Percentiles rank a stretch among this genome's conserved stretches.
phyloP scores from a whole-genome alignment of 2,888 invertebrate genomes.

The Acleris sparsana region DNA sequence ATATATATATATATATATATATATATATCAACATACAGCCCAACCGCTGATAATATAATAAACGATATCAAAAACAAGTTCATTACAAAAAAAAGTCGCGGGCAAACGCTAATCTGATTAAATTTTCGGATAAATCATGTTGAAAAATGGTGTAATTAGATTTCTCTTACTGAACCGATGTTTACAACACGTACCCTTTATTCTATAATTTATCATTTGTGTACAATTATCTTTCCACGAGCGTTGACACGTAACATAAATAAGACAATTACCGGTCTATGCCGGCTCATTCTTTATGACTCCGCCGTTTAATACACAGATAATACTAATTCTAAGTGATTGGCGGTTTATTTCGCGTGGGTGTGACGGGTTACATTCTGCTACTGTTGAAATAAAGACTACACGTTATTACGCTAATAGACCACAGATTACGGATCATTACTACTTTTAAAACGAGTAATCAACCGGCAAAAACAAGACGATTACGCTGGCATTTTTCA shows the following conservation, averaged over 20 bases:
- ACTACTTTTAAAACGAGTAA: conserved; percentile 44
- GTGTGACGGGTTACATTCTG: conserved; percentile 53
- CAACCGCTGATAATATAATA: too few relatives aligned
- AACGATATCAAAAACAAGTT: too few relatives aligned
- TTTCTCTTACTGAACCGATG: background rate
- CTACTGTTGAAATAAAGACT: conserved; percentile 65
- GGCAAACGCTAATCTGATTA: too few relatives aligned
- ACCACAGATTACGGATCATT: conserved; percentile 44
- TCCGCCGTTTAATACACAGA: conserved; percentile 51
- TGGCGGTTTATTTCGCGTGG: conserved; percentile 65
- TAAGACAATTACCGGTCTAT: conserved; percentile 60
- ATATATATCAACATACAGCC: too few relatives aligned
- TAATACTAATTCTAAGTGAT: conserved; percentile 65
- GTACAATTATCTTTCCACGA: conserved; percentile 1
- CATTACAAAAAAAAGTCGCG: too few relatives aligned
- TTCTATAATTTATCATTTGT: background rate
- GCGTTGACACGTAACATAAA: conserved; percentile 55
- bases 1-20: too few relatives aligned
- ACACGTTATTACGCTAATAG: conserved; percentile 35
- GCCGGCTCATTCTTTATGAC: conserved; percentile 46
- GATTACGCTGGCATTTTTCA: conserved; percentile 19
- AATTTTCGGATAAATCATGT: too few relatives aligned
- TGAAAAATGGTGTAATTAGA: too few relatives aligned
- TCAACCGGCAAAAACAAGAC: conserved; percentile 40
- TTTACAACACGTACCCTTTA: background rate